A percentile compares a stretch with the other conserved stretches of the same genome.
Evolutionary conservation across 2,888 invertebrate genomes (phyloP).

Genomic region (Ctenicera cuprea): DNA sequence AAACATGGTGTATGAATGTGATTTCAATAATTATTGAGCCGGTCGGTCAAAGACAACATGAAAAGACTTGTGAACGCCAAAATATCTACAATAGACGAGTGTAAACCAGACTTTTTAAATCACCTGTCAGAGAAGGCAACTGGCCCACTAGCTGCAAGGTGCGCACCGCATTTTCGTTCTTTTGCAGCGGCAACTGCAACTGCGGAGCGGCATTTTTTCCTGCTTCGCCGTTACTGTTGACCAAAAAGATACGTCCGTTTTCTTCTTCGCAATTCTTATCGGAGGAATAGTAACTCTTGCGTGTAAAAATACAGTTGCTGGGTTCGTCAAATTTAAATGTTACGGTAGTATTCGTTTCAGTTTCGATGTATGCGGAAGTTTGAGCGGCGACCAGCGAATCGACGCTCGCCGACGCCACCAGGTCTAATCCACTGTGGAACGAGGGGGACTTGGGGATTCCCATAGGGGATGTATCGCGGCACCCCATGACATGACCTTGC

Average conservation of each 20-base stretch:
- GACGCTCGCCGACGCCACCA: constrained; percentile 79
- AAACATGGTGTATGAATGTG: no score
- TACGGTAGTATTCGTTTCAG: constrained; percentile 26
- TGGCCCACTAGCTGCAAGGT: constrained; percentile 71
- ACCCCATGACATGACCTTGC: constrained; percentile 70
- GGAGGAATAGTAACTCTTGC: constrained; percentile 33
- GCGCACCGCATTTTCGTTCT: constrained; percentile 58
- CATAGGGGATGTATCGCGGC: constrained; percentile 75
- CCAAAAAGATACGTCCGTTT: constrained; percentile 29
- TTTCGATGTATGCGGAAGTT: constrained; percentile 56
- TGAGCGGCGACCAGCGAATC: constrained; percentile 58
- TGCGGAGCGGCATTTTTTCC: constrained; percentile 21
- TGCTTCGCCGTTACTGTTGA: constrained; percentile 37
- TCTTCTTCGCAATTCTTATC: constrained; percentile 26
- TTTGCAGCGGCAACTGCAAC: constrained; percentile 40
- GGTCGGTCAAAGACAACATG: no score
- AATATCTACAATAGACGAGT: background rate
- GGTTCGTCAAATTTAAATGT: constrained; percentile 51
- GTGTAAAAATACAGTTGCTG: constrained; percentile 48
- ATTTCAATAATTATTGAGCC: no score
- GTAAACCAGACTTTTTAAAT: constrained; percentile 49
- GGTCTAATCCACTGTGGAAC: constrained; percentile 90
- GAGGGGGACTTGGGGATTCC: constrained; percentile 92
- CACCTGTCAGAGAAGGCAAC: constrained; percentile 76
- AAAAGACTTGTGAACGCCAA: no score